phyloP scores from a whole-genome alignment of 2,797 vertebrate genomes.

The Ptychobarbus kaznakovi region DNA sequence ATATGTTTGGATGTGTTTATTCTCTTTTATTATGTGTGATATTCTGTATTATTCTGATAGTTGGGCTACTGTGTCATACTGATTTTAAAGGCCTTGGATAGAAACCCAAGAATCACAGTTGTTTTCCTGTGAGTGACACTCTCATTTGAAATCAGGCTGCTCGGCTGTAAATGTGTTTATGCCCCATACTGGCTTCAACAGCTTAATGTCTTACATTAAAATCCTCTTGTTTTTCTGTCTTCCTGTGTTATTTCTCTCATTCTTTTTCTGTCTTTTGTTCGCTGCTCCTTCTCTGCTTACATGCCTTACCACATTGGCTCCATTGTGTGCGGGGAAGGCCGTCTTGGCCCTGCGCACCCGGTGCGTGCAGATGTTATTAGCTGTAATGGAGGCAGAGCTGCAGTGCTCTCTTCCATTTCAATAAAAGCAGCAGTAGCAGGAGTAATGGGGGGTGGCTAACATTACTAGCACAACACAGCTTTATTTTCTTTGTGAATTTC shows the following conservation, averaged over 20 bases:
- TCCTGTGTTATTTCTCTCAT: slow-evolving; percentile 69
- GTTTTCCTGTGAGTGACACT: neutral
- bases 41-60: neutral
- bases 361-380: slow-evolving; percentile 58
- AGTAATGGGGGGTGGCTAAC: slow-evolving; percentile 47
- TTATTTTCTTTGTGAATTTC: neutral
- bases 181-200: slow-evolving; percentile 10
- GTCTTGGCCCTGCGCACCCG: slow-evolving; percentile 57
- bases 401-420: slow-evolving; percentile 61
- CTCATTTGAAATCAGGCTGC: slow-evolving; percentile 7
- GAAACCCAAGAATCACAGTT: neutral
- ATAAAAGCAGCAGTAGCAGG: slow-evolving; percentile 60
- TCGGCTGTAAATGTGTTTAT: slow-evolving; percentile 49
- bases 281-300: slow-evolving; percentile 55
- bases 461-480: slow-evolving; percentile 9
- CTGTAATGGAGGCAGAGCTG: slow-evolving; percentile 56
- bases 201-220: slow-evolving; percentile 59
- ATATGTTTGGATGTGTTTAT: slow-evolving; percentile 58
- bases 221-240: slow-evolving; percentile 51
- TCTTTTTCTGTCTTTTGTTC: slow-evolving; percentile 57
- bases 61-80: neutral
- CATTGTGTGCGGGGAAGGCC: slow-evolving; percentile 57
- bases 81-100: slow-evolving; percentile 20
- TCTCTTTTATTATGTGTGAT: slow-evolving; percentile 18
- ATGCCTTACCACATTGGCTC: slow-evolving; percentile 36